Base-by-base conservation (phyloP, 1,140 invertebrate species). In the Bombus huntii region DNA sequence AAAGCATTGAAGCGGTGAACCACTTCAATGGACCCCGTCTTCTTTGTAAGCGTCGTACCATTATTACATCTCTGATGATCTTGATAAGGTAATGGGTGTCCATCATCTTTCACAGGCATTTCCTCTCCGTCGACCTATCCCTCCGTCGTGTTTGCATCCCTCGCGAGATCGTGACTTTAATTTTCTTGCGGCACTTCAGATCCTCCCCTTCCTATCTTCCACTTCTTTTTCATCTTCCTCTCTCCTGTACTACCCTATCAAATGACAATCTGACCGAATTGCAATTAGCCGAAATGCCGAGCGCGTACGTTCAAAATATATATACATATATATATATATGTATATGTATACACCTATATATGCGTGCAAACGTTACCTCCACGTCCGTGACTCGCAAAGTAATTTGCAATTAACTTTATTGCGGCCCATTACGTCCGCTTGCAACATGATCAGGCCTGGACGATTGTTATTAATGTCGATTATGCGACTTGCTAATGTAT, bases 61-160 rank as follows among this genome's bases (percentile, higher is more conserved):
- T 92, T 89, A 92, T 92, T 92, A 92, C 91, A 88, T 88, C 88
- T 91, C 87, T 93, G 89, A 94, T 93, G 86, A 88, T 90, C 88
- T 94, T 93, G 92, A 93, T 93, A 91, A 93, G 90, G 91, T 94
- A 94, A 94, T 93, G 87, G 93, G 79, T 83, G 83, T 85, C 85
- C 91, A 92, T 93, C 92, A 92, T 93, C 92, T 92, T 91, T 92
- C 91, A 91, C 88, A 91, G 90, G 78, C 90, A 88, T 90, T 92
- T 93, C 92, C 92, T 92, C 90, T 86, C 85, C 80, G 81, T 87
- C 85, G 74, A 87, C 87, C 75, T 80, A 85, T 83, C 65, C 37
- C 87, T 81, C 71, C 71, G 44, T 47, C 62, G 31, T 39, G 57
- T 75, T 65, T 75, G 28, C 39, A 34, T 72, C n/a, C 47, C 28